A percentile compares a stretch with the other conserved stretches of the same genome.
Conservation (phyloP, 1,140 invertebrate genomes). For the Zophobas atratus region DNA sequence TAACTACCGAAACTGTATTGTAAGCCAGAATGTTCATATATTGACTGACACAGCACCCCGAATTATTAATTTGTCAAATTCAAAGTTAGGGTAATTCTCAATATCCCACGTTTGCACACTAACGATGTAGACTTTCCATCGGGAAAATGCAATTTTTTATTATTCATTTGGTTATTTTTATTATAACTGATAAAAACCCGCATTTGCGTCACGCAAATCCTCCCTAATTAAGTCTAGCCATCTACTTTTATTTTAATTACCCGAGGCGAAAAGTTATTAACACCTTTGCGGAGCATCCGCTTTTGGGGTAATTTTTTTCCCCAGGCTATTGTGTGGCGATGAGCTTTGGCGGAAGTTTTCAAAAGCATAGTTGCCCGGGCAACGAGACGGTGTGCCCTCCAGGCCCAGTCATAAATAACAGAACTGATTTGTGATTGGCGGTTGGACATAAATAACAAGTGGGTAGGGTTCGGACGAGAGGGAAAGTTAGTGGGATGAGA, state of each 20-base stretch:
- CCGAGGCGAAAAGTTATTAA: not conserved
- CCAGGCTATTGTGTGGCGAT: constrained; percentile 18
- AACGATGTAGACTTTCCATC: no score
- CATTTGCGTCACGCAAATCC: not conserved
- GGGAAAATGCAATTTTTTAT: no score
- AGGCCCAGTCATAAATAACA: constrained; percentile 44
- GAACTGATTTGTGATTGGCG: constrained; percentile 47
- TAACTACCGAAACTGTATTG: no score
- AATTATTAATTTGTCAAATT: no score
- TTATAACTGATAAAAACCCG: no score
- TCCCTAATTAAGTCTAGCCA: not conserved
- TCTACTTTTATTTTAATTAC: not conserved
- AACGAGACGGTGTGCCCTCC: constrained; percentile 44
- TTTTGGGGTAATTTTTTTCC: not conserved
- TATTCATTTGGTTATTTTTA: no score
- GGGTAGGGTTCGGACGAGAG: constrained; percentile 36
- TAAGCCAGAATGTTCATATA: no score
- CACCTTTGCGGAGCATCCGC: not conserved
- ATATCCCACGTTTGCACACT: no score
- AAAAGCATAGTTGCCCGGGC: constrained; percentile 28
- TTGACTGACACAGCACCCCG: no score
- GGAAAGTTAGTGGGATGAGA: constrained; percentile 34
- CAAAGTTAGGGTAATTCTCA: no score
- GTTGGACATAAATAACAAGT: constrained; percentile 41
- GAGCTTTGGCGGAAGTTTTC: constrained; percentile 38